Evolutionary conservation across 1,140 invertebrate genomes (phyloP).

Genomic region (Dendrolimus kikuchii): DNA sequence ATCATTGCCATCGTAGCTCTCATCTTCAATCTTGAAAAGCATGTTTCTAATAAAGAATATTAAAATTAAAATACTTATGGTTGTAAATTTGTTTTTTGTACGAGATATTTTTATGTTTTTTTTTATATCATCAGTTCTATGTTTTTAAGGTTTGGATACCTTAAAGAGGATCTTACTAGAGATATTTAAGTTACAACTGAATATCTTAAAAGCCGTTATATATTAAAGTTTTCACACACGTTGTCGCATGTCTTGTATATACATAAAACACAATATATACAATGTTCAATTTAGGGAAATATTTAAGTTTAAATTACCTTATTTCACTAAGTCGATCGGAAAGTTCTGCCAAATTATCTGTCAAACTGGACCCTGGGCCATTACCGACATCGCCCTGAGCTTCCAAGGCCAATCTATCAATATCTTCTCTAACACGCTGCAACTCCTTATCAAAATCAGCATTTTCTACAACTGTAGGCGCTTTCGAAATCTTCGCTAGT

Average conservation of each 20-base stretch:
- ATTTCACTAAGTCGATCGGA: constrained; percentile 78
- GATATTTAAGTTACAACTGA: too few relatives aligned
- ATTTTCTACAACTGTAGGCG: constrained; percentile 90
- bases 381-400: constrained; percentile 77
- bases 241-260: too few relatives aligned
- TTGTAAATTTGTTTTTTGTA: too few relatives aligned
- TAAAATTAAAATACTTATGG: too few relatives aligned
- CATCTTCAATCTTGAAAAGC: constrained; percentile 75
- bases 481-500: constrained; percentile 73
- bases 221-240: too few relatives aligned
- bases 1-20: constrained; percentile 74
- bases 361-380: constrained; percentile 76
- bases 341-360: constrained; percentile 79
- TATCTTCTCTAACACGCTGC: constrained; percentile 79
- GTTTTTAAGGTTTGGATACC: too few relatives aligned
- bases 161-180: too few relatives aligned
- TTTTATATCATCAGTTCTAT: too few relatives aligned
- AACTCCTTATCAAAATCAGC: constrained; percentile 87
- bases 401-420: constrained; percentile 80
- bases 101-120: too few relatives aligned
- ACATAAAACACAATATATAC: too few relatives aligned
- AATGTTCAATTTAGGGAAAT: too few relatives aligned
- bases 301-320: constrained; percentile 26
- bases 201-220: too few relatives aligned
- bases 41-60: constrained; percentile 60